These are phyloP conservation scores for Microtus oregoni DNA, from an alignment of 2,113 vertebrate species.

Conservation along the genomic window DNA sequence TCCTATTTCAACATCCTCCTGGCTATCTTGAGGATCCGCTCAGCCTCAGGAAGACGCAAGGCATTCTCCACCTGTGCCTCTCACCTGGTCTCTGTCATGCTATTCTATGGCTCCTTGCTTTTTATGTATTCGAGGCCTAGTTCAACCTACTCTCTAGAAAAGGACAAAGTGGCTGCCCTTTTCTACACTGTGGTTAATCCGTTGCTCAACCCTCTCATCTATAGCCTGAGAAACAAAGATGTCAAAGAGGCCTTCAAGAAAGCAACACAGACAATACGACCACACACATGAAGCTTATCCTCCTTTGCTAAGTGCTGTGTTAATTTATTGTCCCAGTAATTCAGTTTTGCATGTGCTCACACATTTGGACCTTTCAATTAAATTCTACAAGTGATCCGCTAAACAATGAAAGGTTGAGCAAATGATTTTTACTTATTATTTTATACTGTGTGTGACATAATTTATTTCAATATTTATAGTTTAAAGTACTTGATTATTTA, in stretches of 20 bases:
- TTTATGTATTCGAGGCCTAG: constrained; percentile 78
- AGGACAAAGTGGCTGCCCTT: constrained; percentile 72
- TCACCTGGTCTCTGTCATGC: constrained; percentile 30
- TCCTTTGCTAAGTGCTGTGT: neutral
- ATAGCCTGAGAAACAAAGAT: constrained; percentile 75
- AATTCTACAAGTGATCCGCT: neutral
- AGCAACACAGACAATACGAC: neutral
- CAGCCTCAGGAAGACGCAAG: constrained; percentile 3
- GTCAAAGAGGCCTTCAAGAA: constrained; percentile 75
- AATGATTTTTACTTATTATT: too few relatives aligned
- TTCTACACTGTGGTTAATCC: constrained; percentile 69
- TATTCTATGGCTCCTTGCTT: constrained; percentile 77
- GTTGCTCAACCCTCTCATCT: constrained; percentile 76
- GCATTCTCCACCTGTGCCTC: constrained; percentile 75
- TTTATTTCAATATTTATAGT: too few relatives aligned
- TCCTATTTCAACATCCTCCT: constrained; percentile 76
- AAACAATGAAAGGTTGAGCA: neutral
- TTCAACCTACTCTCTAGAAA: constrained; percentile 65
- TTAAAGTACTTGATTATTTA: neutral
- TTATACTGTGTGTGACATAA: too few relatives aligned
- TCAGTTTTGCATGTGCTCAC: neutral
- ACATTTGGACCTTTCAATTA: neutral
- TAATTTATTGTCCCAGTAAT: neutral
- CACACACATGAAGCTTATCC: neutral
- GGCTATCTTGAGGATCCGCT: constrained; percentile 63